These are phyloP conservation scores for Dinoponera quadriceps DNA, from an alignment of 1,140 invertebrate genomes.

Conservation along the genomic window DNA sequence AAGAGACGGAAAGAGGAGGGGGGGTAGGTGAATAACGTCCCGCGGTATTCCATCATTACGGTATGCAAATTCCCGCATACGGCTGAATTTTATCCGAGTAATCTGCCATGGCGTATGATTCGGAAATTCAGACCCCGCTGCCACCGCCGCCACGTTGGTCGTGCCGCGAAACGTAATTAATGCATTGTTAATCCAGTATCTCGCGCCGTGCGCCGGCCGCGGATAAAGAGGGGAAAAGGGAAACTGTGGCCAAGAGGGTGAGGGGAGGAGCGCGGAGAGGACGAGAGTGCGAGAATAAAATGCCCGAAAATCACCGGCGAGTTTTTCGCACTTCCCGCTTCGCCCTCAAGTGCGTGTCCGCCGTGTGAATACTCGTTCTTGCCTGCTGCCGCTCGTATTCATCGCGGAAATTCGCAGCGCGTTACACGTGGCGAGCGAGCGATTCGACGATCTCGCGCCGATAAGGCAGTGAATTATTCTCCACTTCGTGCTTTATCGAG, in stretches of 20 bases:
- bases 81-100: slow-evolving; percentile 81
- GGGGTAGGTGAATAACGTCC: slow-evolving; percentile 46
- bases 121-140: slow-evolving; percentile 73
- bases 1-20: slow-evolving; percentile 42
- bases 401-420: slow-evolving; percentile 48
- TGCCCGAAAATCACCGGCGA: slow-evolving; percentile 66
- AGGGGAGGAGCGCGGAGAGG: neutral
- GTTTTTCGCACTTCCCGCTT: slow-evolving; percentile 62
- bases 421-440: slow-evolving; percentile 33
- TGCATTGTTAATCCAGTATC: slow-evolving; percentile 81
- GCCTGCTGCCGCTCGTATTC: neutral
- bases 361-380: slow-evolving; percentile 4
- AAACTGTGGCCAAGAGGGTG: neutral
- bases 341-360: slow-evolving; percentile 31
- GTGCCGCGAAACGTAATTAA: slow-evolving; percentile 80
- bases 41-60: slow-evolving; percentile 69
- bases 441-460: slow-evolving; percentile 57
- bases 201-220: slow-evolving; percentile 57
- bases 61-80: slow-evolving; percentile 79
- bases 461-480: slow-evolving; percentile 59
- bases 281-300: slow-evolving; percentile 64
- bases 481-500: slow-evolving; percentile 65
- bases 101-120: slow-evolving; percentile 80
- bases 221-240: slow-evolving; percentile 28
- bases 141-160: slow-evolving; percentile 44